phyloP scores from a whole-genome alignment of 2,888 invertebrate species.

The Drosophila tanythrix region DNA sequence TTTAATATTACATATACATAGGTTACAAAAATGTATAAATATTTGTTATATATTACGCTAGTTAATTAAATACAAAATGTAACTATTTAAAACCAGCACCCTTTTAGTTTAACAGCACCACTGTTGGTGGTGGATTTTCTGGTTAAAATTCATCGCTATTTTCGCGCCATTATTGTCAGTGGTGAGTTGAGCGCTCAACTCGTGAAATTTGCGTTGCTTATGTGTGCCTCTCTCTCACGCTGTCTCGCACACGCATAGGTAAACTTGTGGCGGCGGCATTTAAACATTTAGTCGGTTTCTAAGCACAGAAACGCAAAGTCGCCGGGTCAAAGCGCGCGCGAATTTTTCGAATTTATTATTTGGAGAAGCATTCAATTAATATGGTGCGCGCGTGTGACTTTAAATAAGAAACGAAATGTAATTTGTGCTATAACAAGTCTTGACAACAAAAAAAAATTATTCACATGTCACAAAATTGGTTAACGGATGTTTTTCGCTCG shows the following conservation, averaged over 20 bases:
- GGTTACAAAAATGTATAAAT: neutral
- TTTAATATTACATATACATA: neutral
- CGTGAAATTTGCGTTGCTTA: slow-evolving; percentile 9
- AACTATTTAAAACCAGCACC: neutral
- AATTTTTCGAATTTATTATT: slow-evolving; percentile 39
- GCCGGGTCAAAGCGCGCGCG: slow-evolving; percentile 16
- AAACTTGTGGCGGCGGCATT: slow-evolving; percentile 28
- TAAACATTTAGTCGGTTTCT: slow-evolving; percentile 58
- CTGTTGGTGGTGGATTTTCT: slow-evolving; percentile 7
- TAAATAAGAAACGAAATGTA: slow-evolving; percentile 15
- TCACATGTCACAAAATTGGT: slow-evolving; percentile 34
- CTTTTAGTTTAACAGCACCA: slow-evolving; percentile 26
- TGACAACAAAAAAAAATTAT: slow-evolving; percentile 17
- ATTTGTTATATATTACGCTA: too few species aligned
- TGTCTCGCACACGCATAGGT: slow-evolving; percentile 34
- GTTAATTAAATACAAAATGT: too few species aligned
- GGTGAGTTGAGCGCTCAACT: slow-evolving; percentile 37
- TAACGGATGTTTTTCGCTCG: slow-evolving; percentile 34
- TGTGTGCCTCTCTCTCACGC: slow-evolving; percentile 31
- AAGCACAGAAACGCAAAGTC: slow-evolving; percentile 45
- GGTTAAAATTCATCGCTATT: neutral
- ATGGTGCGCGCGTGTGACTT: slow-evolving; percentile 15
- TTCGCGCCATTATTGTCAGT: slow-evolving; percentile 20
- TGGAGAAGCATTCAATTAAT: slow-evolving; percentile 29
- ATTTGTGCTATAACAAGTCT: slow-evolving; percentile 3